Base-by-base conservation (phyloP, 1,140 invertebrate genomes). In the Penaeus japonicus region DNA sequence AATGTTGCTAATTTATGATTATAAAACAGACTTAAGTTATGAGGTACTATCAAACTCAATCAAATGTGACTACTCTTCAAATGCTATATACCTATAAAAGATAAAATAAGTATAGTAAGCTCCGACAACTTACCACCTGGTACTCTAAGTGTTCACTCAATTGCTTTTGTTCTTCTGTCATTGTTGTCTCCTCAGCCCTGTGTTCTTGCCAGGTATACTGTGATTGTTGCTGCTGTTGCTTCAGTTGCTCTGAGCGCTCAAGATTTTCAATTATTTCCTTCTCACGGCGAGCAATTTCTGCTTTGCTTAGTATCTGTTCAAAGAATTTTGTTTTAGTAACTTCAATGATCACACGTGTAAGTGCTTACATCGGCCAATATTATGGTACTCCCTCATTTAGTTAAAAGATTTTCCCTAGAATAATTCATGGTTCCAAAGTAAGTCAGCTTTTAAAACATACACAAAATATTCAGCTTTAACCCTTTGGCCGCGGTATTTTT, bases 201-300 rank as follows among this genome's bases (percentile, higher is more conserved):
- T 93, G 92, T 83, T 93, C 93, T 86, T 93, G 92, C 87, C 94
- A 93, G 84, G 93, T 70, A 30, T 85, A 75, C 81, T 90, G 89
- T 53, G 73, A 78, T 77, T 90, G 89, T 53, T 82, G 79, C 83
- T 90, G 89, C 53, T 91, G 87, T 59, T 94, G 93, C 27, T 93
- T 92, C 39, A 94, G 90, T 87, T 94, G 94, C 90, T 94, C 93
- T 39, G 94, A 93, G 57, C 94, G 91, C 91, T 96, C 95, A 2
- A 96, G 93, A 30, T 94, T 94, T 90, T 95, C 95, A 73, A 96
- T 95, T 30, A 96, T 96, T 90, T 96, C 95, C 35, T 94, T 93
- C 92, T 96, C 95, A 89, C 95, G 96, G 91, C 95, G 95, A 0
- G 93, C 94, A 47, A 95, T 94, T 91, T 96, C 95, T 89, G 96